phyloP scores from a whole-genome alignment of 2,113 vertebrate species.

The Pithys albifrons region DNA sequence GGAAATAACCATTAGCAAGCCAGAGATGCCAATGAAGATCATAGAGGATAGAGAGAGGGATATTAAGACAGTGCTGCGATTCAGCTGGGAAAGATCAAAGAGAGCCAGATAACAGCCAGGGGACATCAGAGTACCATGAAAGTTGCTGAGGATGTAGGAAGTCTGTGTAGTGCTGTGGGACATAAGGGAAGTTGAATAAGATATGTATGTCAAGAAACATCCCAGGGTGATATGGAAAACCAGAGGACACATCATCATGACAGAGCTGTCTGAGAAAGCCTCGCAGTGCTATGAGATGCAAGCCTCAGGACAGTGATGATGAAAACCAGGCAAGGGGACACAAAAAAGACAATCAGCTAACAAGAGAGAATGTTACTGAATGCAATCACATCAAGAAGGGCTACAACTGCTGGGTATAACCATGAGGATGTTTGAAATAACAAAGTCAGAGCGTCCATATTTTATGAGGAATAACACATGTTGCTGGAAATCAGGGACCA shows the following conservation, averaged over 20 bases:
- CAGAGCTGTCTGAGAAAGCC: not conserved
- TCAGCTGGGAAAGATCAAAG: constrained; percentile 60
- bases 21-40: constrained; percentile 24
- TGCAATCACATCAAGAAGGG: not conserved
- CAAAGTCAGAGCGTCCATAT: not conserved
- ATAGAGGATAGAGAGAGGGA: not conserved
- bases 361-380: not conserved
- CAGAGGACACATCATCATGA: not conserved
- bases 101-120: constrained; percentile 31
- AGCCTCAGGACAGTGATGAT: not conserved
- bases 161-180: constrained; percentile 1
- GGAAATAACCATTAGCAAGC: constrained; percentile 26
- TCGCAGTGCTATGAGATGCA: not conserved
- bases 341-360: not conserved
- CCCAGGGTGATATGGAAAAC: not conserved
- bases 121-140: constrained; percentile 43
- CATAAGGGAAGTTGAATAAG: not conserved
- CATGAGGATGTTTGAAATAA: not conserved
- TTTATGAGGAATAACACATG: not conserved
- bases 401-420: not conserved
- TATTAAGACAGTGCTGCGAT: not conserved
- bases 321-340: not conserved
- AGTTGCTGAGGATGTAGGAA: constrained; percentile 41
- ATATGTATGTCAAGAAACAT: not conserved
- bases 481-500: not conserved